A percentile compares a stretch with the other conserved stretches of the same genome.
These are phyloP conservation scores for Drosophila watanabei DNA, from an alignment of 1,140 invertebrate genomes.

Conservation along the genomic window DNA sequence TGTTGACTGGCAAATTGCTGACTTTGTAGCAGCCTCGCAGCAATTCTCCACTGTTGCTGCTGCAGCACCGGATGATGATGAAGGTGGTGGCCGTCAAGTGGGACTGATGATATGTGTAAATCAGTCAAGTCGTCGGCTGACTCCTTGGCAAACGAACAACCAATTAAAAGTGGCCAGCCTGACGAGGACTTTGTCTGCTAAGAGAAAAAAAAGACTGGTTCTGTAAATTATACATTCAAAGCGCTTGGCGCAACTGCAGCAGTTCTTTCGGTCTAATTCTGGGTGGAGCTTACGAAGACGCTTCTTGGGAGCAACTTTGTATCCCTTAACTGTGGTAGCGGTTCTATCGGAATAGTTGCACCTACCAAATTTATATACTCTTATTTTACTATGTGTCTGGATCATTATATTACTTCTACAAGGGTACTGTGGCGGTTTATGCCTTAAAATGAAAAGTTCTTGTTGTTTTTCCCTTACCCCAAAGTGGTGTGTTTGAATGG, in stretches of 20 bases:
- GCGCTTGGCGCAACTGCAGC: slow-evolving; percentile 43
- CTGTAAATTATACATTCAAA: slow-evolving; percentile 70
- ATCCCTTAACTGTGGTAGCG: not conserved
- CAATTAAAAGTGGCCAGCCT: slow-evolving; percentile 61
- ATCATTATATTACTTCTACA: not conserved
- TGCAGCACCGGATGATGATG: slow-evolving; percentile 9
- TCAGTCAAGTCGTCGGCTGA: slow-evolving; percentile 24
- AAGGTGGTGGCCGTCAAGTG: slow-evolving; percentile 40
- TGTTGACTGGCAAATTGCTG: slow-evolving; percentile 63
- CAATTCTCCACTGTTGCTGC: slow-evolving; percentile 15
- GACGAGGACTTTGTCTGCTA: slow-evolving; percentile 23
- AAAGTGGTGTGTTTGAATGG: not conserved
- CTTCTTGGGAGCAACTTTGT: not conserved
- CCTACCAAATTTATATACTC: not conserved
- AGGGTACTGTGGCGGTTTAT: not conserved
- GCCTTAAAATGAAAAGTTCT: slow-evolving; percentile 59
- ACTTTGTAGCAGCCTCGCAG: slow-evolving; percentile 55
- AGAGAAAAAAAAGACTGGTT: slow-evolving; percentile 29
- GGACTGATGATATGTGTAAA: slow-evolving; percentile 28
- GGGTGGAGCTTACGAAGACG: not conserved
- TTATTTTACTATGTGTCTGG: too few species aligned
- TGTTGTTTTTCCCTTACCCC: slow-evolving; percentile 12
- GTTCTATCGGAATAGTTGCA: not conserved
- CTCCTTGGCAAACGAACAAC: slow-evolving; percentile 49
- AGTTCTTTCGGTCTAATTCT: not conserved